These are phyloP conservation scores for Caradrina kadenii DNA, from an alignment of 2,888 invertebrate genomes.

Conservation along the genomic window DNA sequence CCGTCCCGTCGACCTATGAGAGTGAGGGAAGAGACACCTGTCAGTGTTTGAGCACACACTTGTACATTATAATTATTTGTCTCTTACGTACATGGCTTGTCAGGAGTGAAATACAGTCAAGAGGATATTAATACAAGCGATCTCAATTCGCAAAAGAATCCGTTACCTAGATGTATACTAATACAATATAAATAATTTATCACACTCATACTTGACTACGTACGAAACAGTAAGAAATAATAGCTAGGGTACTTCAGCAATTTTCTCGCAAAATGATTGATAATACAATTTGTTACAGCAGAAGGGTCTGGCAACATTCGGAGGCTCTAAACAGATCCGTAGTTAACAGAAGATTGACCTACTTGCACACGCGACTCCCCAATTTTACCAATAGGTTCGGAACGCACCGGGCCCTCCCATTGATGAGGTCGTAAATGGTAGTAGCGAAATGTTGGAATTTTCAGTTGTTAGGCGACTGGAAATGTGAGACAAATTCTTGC, in stretches of 20 bases:
- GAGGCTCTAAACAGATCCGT: constrained; percentile 32
- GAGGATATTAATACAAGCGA: not conserved
- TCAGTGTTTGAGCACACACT: no score
- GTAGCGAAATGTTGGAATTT: constrained; percentile 1
- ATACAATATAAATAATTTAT: not conserved
- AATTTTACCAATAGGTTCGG: constrained; percentile 38
- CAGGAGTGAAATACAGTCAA: not conserved
- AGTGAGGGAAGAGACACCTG: not conserved
- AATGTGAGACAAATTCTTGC: not conserved
- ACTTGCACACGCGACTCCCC: constrained; percentile 43
- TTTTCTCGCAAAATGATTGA: constrained; percentile 21
- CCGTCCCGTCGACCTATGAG: not conserved
- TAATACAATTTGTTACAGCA: constrained; percentile 31
- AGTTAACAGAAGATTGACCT: constrained; percentile 55
- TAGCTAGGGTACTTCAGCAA: not conserved
- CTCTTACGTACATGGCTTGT: no score
- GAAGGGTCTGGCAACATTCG: constrained; percentile 38
- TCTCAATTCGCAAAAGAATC: not conserved
- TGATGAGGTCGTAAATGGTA: constrained; percentile 7
- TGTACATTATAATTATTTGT: no score
- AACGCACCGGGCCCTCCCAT: constrained; percentile 19
- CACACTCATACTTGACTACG: not conserved
- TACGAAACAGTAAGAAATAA: not conserved
- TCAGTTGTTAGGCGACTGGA: not conserved
- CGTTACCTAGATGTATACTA: no score